Evolutionary conservation across 2,113 vertebrate genomes (phyloP), one percentile per base, ranked within the genome.

Genomic region (Micronycteris hirsuta): DNA sequence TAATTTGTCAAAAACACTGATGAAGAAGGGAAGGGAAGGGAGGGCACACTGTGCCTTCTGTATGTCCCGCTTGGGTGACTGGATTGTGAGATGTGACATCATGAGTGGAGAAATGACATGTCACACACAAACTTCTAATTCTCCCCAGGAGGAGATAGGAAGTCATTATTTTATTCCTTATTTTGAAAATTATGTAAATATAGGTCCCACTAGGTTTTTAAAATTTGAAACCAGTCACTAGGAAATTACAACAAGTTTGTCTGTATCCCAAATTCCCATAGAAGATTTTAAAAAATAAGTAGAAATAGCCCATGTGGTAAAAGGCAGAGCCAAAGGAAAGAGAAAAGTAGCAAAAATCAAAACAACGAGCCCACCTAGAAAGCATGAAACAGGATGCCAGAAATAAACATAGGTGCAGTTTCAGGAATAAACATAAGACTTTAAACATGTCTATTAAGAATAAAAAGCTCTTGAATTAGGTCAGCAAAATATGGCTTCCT

Each of bases 171-270:
- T 73, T 31, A 45, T 54, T 78, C n/a, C 85, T 92, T 15, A 80
- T 67, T 85, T 56, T 92, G 74, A 43, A 71, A 67, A 78, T 89
- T 83, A 78, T 11, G 33, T 45, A 54, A 74, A 47, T 70, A 67
- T 5, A 81, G 11, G 28, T 73, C 77, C 61, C 82, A 24, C 7
- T 26, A 67, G 8, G 6, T 47, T 82, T 88, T 52, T 54, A 7
- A 14, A 73, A 45, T 45, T 2, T 81, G 45, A 85, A 38, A 83
- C 20, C 68, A 68, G 16, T 89, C 28, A n/a, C 33, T 82, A 65
- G 7, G 24, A 68, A 91, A 91, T 86, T 84, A 24, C 2, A 61
- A 14, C 47, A 82, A 77, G 52, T 95, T 36, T 89, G 43, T 47
- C 58, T 88, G 24, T 1, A 49, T 54, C 16, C 26, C 24, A 70